A percentile compares a stretch with the other conserved stretches of the same genome.
phyloP scores from a whole-genome alignment of 2,888 invertebrate species.

The Agrochola lychnidis region DNA sequence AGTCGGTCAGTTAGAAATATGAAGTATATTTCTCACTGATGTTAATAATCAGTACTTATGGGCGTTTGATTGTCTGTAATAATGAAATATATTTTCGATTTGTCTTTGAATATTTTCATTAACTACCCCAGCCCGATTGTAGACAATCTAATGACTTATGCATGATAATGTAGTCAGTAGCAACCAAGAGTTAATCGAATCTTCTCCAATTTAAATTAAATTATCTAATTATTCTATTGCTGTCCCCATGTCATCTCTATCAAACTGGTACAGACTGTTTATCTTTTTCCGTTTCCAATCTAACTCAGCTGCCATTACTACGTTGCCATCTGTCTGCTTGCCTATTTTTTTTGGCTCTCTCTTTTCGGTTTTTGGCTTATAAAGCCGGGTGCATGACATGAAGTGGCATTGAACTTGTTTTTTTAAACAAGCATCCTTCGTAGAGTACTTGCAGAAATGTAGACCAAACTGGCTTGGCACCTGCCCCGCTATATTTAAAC shows the following conservation, averaged over 20 bases:
- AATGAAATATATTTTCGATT: not conserved
- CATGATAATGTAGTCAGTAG: not conserved
- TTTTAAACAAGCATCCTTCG: conserved; percentile 39
- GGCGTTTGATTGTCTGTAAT: too few relatives aligned
- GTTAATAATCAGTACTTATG: not conserved
- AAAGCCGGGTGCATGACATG: conserved; percentile 19
- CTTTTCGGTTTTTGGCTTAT: conserved; percentile 1
- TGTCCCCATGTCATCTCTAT: not conserved
- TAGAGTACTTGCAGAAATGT: conserved; percentile 63
- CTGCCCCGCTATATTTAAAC: conserved; percentile 70
- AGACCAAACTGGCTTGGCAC: conserved; percentile 69
- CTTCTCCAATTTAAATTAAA: conserved; percentile 6
- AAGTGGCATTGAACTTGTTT: conserved; percentile 40
- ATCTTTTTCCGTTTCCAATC: not conserved
- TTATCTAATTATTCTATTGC: conserved; percentile 1
- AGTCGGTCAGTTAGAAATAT: too few relatives aligned
- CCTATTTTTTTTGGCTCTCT: conserved; percentile 3
- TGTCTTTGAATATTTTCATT: too few relatives aligned
- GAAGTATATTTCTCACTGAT: not conserved
- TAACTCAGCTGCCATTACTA: not conserved
- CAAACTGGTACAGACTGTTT: not conserved
- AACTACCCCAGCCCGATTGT: not conserved
- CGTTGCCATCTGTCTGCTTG: not conserved
- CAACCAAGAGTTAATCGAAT: not conserved
- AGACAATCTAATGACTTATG: not conserved